These are phyloP conservation scores for Moxostoma hubbsi DNA, from an alignment of 2,797 vertebrate species.

Conservation along the genomic window DNA sequence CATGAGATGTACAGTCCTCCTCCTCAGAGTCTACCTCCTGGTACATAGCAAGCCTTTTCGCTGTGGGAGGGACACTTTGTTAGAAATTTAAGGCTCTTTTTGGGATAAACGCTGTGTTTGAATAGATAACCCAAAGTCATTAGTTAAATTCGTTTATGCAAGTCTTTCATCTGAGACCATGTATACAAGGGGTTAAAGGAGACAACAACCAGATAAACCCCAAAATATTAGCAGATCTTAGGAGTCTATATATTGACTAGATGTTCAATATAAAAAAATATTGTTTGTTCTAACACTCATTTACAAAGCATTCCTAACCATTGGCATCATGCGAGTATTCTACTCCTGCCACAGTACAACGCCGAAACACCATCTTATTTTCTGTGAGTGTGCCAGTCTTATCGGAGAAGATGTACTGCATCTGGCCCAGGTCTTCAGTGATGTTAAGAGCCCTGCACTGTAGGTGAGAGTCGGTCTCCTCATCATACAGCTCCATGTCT, in stretches of 20 bases:
- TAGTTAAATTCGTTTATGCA: no score
- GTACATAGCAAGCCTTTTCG: conserved; percentile 91
- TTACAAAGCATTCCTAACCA: conserved; percentile 75
- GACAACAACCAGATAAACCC: no score
- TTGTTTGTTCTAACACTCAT: no score
- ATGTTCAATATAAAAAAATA: no score
- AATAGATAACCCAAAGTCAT: no score
- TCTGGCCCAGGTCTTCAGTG: conserved; percentile 96
- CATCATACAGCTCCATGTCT: conserved; percentile 91
- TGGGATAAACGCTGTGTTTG: neutral
- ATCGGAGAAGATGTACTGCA: conserved; percentile 98
- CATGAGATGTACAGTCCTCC: conserved; percentile 83
- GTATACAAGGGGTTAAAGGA: no score
- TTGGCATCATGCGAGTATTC: conserved; percentile 98
- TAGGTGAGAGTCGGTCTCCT: conserved; percentile 92
- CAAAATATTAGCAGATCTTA: no score
- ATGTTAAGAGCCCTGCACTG: conserved; percentile 97
- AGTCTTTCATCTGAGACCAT: no score
- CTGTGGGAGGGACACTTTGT: conserved; percentile 65
- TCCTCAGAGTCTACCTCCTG: conserved; percentile 95
- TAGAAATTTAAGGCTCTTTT: no score
- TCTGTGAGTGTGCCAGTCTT: conserved; percentile 98
- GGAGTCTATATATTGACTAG: no score
- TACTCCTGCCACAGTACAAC: conserved; percentile 92
- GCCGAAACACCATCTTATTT: conserved; percentile 98